Evolutionary conservation across 2,797 vertebrate species (phyloP).

Genomic region (Gymnopithys bicolor): DNA sequence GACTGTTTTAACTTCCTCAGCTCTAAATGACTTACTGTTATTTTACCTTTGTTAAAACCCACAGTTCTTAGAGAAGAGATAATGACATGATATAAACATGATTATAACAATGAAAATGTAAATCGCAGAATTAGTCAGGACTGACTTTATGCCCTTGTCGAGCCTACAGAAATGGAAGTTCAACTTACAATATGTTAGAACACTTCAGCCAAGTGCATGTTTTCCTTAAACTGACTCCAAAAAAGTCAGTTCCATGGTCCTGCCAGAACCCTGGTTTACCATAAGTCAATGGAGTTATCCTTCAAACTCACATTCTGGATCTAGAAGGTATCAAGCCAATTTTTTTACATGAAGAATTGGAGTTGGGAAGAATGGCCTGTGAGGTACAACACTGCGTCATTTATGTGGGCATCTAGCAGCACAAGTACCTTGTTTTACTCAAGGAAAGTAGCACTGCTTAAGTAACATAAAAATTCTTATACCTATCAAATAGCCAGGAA

Average conservation of each 20-base stretch:
- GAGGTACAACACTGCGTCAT: neutral
- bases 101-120: neutral
- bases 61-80: neutral
- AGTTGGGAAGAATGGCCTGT: neutral
- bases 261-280: neutral
- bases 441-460: neutral
- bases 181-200: neutral
- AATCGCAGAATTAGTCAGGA: neutral
- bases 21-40: neutral
- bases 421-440: neutral
- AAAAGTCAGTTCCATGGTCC: neutral
- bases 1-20: neutral
- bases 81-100: neutral
- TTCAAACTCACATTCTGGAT: neutral
- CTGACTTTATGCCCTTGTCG: neutral
- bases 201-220: accelerated
- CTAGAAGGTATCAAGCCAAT: neutral
- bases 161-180: neutral
- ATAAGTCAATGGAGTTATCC: neutral
- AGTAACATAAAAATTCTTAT: neutral
- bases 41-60: neutral
- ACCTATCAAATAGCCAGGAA: neutral
- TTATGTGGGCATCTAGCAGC: accelerated
- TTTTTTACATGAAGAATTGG: neutral
- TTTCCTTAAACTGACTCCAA: neutral